Conservation (phyloP, 2,113 vertebrate genomes). For the Dicentrarchus labrax region DNA sequence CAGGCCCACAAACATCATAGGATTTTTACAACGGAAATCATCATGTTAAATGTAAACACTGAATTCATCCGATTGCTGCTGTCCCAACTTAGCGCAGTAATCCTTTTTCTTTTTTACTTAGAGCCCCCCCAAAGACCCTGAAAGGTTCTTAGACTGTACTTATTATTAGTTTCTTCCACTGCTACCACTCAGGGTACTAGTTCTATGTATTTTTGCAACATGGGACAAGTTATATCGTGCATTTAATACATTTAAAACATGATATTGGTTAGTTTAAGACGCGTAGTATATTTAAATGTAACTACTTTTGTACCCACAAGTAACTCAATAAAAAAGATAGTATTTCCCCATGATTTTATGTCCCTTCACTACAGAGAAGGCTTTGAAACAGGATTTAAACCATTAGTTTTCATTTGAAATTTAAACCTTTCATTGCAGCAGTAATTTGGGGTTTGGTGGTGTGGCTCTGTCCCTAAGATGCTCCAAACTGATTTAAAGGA, state of each 20-base stretch:
- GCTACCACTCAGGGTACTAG: not conserved
- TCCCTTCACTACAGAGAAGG: not conserved
- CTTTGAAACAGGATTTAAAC: not conserved
- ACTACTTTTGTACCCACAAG: not conserved
- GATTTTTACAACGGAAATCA: not conserved
- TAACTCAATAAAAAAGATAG: not conserved
- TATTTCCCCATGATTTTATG: not conserved
- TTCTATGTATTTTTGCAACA: not conserved
- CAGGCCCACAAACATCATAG: slow-evolving; percentile 12
- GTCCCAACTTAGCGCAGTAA: too few relatives aligned
- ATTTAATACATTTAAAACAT: not conserved
- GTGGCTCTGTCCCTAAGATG: too few relatives aligned
- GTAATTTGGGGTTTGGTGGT: too few relatives aligned
- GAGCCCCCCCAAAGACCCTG: not conserved
- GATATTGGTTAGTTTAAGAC: not conserved
- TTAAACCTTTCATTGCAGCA: not conserved
- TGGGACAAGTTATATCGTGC: not conserved
- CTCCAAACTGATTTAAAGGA: too few relatives aligned
- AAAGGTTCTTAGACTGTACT: not conserved
- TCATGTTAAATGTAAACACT: not conserved
- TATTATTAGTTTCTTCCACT: not conserved
- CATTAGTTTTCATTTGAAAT: not conserved
- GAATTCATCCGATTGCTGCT: too few relatives aligned
- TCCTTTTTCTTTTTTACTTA: too few relatives aligned
- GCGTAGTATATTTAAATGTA: not conserved